These are phyloP conservation scores for Halichondria panicea DNA, from an alignment of 37 sponge, comb jelly and placozoan species.

Conservation along the genomic window DNA sequence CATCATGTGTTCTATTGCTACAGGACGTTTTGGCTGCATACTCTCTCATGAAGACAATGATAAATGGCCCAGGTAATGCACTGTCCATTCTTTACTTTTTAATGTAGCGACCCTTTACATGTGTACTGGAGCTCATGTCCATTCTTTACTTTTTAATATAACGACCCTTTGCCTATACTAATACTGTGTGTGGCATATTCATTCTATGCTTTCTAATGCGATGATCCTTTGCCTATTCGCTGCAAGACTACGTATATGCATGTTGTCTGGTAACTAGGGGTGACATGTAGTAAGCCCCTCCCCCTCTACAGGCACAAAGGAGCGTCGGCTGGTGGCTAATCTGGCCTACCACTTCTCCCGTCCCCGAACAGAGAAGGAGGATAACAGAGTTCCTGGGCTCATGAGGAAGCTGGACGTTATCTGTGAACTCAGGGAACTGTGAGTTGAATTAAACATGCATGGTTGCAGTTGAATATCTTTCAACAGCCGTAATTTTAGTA, in stretches of 20 bases:
- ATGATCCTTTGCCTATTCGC: too few relatives aligned
- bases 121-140: too few relatives aligned
- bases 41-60: slow-evolving; percentile 54
- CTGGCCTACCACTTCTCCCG: slow-evolving; percentile 65
- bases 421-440: slow-evolving; percentile 64
- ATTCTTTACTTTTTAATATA: too few relatives aligned
- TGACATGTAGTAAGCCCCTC: too few relatives aligned
- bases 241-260: too few relatives aligned
- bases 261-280: too few relatives aligned
- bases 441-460: background rate
- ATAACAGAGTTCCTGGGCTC: slow-evolving; percentile 40
- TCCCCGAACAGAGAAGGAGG: slow-evolving; percentile 29
- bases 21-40: slow-evolving; percentile 80
- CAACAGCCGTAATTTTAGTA: too few relatives aligned
- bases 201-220: too few relatives aligned
- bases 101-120: too few relatives aligned
- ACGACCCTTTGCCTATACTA: too few relatives aligned
- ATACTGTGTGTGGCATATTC: background rate
- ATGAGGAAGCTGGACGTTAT: slow-evolving; percentile 65
- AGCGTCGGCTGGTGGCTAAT: slow-evolving; percentile 57
- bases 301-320: slow-evolving; percentile 58
- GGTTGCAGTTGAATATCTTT: background rate
- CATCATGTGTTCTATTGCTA: background rate
- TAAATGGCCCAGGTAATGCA: slow-evolving; percentile 85
- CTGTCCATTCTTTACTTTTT: too few relatives aligned